These are phyloP conservation scores for Mastomys coucha DNA, from an alignment of 2,113 vertebrate genomes.

Conservation along the genomic window DNA sequence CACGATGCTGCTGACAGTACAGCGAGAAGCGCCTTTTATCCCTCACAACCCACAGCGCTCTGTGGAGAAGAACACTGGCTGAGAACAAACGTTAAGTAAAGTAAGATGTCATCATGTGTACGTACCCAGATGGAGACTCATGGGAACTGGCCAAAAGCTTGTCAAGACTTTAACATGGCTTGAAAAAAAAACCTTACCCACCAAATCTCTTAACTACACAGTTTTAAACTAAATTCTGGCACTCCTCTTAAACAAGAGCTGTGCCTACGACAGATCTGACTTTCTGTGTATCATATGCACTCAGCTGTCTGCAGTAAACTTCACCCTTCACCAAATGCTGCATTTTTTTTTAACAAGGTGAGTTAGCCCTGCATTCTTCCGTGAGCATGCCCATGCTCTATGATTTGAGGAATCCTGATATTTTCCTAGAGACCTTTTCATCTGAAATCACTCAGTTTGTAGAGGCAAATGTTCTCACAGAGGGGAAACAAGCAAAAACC, in stretches of 20 bases:
- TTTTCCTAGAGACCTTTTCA: not conserved
- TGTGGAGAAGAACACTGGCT: not conserved
- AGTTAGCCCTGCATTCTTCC: not conserved
- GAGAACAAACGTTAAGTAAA: not conserved
- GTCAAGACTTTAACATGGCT: constrained; percentile 67
- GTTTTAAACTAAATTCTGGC: constrained; percentile 67
- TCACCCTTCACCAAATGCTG: not conserved
- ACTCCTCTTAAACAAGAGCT: constrained; percentile 68
- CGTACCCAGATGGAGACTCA: constrained; percentile 57
- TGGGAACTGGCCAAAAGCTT: constrained; percentile 67
- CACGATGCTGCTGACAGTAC: not conserved
- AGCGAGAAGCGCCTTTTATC: not conserved
- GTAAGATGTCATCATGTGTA: not conserved
- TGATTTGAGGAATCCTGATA: constrained; percentile 9
- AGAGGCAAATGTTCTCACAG: not conserved
- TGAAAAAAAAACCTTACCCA: constrained; percentile 34
- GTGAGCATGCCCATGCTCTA: not conserved
- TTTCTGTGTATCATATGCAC: constrained; percentile 12
- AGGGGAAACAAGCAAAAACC: not conserved
- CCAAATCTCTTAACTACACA: constrained; percentile 56
- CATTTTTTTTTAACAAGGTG: not conserved
- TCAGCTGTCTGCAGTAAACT: constrained; percentile 33
- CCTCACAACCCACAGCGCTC: not conserved
- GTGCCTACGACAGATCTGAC: constrained; percentile 40
- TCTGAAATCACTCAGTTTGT: not conserved